phyloP scores from a whole-genome alignment of 2,797 vertebrate species.

The Mallotus villosus region DNA sequence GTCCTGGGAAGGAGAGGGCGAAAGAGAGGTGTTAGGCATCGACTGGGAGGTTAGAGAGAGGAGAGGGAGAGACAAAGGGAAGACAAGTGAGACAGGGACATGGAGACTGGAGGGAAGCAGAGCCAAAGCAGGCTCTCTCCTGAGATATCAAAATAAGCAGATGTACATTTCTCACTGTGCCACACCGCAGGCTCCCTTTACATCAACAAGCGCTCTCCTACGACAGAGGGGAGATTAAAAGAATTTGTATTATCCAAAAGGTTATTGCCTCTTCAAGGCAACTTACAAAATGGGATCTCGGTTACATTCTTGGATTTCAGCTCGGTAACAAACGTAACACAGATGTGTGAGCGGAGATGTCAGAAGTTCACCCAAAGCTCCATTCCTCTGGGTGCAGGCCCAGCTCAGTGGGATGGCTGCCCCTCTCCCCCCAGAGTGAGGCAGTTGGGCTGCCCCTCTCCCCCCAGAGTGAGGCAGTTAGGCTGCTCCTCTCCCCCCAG shows the following conservation, averaged over 20 bases:
- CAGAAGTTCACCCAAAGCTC: conserved; percentile 8
- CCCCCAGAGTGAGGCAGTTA: not conserved
- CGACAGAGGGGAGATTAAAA: not conserved
- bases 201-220: conserved; percentile 6
- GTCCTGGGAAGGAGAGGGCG: conserved; percentile 68
- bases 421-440: not conserved
- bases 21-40: not conserved
- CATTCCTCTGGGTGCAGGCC: not conserved
- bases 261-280: conserved; percentile 5
- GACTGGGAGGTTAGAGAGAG: not conserved
- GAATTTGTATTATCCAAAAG: not conserved
- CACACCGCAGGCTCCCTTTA: not conserved
- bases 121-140: not conserved
- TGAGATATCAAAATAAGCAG: not conserved
- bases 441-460: not conserved
- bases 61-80: not conserved
- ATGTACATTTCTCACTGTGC: not conserved
- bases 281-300: not conserved
- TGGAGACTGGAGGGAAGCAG: not conserved
- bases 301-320: conserved; percentile 3
- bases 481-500: too few relatives aligned
- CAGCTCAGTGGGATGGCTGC: not conserved
- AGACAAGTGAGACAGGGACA: not conserved
- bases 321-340: not conserved
- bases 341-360: not conserved